Evolutionary conservation across 2,797 vertebrate genomes (phyloP).

Genomic region (Trichosurus vulpecula): DNA sequence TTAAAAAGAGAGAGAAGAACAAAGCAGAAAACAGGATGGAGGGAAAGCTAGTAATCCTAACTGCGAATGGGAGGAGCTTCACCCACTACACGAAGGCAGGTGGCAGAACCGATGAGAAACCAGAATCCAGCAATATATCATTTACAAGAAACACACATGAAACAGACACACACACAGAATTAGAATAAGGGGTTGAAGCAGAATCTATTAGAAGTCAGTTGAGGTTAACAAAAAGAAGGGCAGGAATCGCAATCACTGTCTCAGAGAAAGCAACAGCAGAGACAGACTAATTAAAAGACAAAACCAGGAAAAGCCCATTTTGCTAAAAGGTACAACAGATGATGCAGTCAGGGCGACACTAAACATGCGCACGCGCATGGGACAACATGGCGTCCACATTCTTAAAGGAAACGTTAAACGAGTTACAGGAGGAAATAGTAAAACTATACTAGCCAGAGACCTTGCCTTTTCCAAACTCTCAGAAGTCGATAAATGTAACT

Average conservation of each 20-base stretch:
- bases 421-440: not conserved
- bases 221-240: not conserved
- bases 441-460: accelerated
- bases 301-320: not conserved
- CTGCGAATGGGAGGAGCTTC: not conserved
- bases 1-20: not conserved
- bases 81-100: not conserved
- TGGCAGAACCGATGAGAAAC: not conserved
- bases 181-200: not conserved
- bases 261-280: not conserved
- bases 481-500: not conserved
- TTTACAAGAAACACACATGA: not conserved
- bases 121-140: not conserved
- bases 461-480: too few relatives aligned
- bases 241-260: accelerated
- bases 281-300: not conserved
- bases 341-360: accelerated
- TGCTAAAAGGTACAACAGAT: not conserved
- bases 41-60: not conserved
- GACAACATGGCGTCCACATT: accelerated
- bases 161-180: not conserved
- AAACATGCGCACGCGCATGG: not conserved
- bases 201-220: not conserved
- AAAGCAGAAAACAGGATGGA: not conserved
- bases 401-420: not conserved